Base-by-base conservation (phyloP, 2,888 invertebrate species). In the Chrysotoxum bicinctum region DNA sequence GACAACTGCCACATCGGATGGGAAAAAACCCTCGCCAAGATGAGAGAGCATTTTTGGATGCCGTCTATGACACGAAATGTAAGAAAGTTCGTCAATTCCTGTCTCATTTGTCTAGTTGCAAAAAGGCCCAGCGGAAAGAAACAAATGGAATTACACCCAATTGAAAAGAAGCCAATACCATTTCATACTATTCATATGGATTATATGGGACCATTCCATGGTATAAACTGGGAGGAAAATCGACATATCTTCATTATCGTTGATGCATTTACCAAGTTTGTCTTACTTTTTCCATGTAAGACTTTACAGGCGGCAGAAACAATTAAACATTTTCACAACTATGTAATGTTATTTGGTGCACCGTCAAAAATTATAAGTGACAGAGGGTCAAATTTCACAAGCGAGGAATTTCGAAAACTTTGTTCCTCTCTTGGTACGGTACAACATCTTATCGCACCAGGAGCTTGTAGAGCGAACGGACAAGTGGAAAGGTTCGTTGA, bases 401-500 rank as follows among this genome's bases (percentile, higher is more conserved):
- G 69, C 43, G 35, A 69, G 0, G 76, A 76, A 32, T 58, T 43
- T 40, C 12, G 48, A 16, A 68, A 75, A 12, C 32, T 66, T 35
- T 75, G 76, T 10, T n/a, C 6, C 4, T 68, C 68, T 37, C 30
- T 50, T 68, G 58, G 58, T 26, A 58, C 10, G 10, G 58, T 58
- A 56, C 48, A 75, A 37, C 58, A 75, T 19, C 32, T 48, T 2
- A 75, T 66, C 1, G 66, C 66, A 3, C 58, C 75, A 58, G 66
- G 66, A 16, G 66, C 66, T 66, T 35, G 75, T 68, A 45, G 43
- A 12, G 30, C 74, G 2, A 74, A 54, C 12, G 64, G 74, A 6
- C 64, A 64, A 45, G 54, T 54, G 14, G 66, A 58, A 12, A 35
- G 70, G n/a, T 81, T 54, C 19, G 75, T 75, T 1, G 62, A 81